Percentiles rank a stretch among this genome's conserved stretches.
These are phyloP conservation scores for Kradibia gibbosae DNA, from an alignment of 1,140 invertebrate species.

Conservation along the genomic window DNA sequence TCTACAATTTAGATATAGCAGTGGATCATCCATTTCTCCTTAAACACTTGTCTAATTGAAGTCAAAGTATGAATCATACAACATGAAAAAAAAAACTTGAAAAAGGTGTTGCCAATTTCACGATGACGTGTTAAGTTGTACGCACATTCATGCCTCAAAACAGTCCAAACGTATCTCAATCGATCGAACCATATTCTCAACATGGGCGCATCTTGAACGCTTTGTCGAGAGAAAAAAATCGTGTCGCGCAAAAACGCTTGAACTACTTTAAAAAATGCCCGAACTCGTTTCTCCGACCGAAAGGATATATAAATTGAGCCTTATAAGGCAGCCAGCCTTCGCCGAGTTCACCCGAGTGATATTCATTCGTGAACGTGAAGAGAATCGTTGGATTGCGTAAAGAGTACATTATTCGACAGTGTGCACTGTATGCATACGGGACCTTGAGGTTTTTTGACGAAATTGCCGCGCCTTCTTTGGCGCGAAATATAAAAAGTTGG, in stretches of 20 bases:
- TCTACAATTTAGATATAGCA: too few relatives aligned
- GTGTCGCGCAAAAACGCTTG: slow-evolving; percentile 28
- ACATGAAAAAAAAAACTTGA: not conserved
- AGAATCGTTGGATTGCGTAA: slow-evolving; percentile 32
- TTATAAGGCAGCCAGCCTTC: slow-evolving; percentile 53
- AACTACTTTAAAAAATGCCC: slow-evolving; percentile 51
- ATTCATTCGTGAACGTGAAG: slow-evolving; percentile 16
- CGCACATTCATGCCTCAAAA: not conserved
- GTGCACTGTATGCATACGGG: not conserved
- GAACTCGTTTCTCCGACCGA: not conserved
- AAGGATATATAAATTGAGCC: slow-evolving; percentile 48
- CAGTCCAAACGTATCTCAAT: not conserved
- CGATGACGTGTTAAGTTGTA: not conserved
- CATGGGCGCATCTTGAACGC: not conserved
- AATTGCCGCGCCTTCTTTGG: slow-evolving; percentile 1
- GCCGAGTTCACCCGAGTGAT: slow-evolving; percentile 36
- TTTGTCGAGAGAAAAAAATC: not conserved
- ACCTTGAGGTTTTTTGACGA: not conserved
- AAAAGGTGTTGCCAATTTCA: not conserved
- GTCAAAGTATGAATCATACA: too few relatives aligned
- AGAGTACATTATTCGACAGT: slow-evolving; percentile 15
- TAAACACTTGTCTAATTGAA: too few relatives aligned
- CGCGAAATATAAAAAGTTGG: not conserved
- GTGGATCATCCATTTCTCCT: too few relatives aligned
- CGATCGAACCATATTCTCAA: not conserved